Evolutionary conservation across 1,140 invertebrate species (phyloP), one percentile per base, ranked within the genome.

Genomic region (Drosophila funebris): DNA sequence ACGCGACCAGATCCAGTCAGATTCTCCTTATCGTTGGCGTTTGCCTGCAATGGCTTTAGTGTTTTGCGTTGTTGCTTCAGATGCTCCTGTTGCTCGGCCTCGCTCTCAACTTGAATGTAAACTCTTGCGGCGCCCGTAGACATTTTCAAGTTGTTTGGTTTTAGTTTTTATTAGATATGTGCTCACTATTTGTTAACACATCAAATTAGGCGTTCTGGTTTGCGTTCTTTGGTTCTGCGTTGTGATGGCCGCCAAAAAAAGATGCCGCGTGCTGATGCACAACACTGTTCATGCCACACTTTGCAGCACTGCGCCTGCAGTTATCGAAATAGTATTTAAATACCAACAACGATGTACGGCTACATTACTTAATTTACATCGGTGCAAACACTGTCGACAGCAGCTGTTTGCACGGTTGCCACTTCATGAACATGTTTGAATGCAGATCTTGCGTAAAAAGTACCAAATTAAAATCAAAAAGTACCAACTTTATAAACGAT

Each of bases 11-110:
- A 52, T 53, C 93, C 93, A 62, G 94, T 93, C 18, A 94, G 80
- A 54, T 94, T 94, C 88, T 95, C 94, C 85, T 95, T 95, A 75
- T 94, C 93, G 33, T 80, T 93, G 48, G 93, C 93, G 75, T 93
- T 85, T 44, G 93, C 93, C 84, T 94, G 94, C 56, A 95, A 78
- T 64, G 92, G 91, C 87, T 94, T 94, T 16, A 94, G 90, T 41
- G 93, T 93, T 92, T 94, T 94, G 79, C 94, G 75, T 52, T 87
- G 90, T 69, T 91, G 92, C 78, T 91, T 93, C n/a, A 92, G 44
- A 81, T 93, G 92, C 77, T 93, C 92, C 85, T 93, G 90, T 68
- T 92, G 90, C 75, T 93, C 92, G 52, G 92, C 83, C 48, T 91
- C 83, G 56, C 90, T 90, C 68, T 91, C 92, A 53, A 93, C 81